Evolutionary conservation across 1,140 invertebrate species (phyloP).

Genomic region (Gonioctena quinquepunctata): DNA sequence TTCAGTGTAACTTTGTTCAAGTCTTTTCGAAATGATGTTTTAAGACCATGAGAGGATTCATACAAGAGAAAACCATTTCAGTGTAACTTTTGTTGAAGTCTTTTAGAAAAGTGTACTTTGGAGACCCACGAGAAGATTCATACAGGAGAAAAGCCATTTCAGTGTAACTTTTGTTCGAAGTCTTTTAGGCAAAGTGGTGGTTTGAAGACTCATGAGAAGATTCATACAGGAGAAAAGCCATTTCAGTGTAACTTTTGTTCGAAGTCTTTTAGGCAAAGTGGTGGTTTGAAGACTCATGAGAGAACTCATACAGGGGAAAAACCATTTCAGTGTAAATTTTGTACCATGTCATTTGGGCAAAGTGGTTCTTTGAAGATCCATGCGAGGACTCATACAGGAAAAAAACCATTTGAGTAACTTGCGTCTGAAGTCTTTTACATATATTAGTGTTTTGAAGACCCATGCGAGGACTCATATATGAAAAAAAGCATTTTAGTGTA

Average conservation of each 20-base stretch:
- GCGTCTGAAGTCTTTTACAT: not conserved
- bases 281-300: no score
- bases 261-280: no score
- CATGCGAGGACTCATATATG: slow-evolving; percentile 49
- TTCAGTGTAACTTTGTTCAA: slow-evolving; percentile 46
- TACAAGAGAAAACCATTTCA: no score
- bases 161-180: no score
- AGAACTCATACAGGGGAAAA: slow-evolving; percentile 69
- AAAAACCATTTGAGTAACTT: not conserved
- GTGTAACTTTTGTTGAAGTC: no score
- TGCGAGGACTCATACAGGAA: not conserved
- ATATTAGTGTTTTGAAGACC: slow-evolving; percentile 31
- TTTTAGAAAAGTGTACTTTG: no score
- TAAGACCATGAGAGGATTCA: slow-evolving; percentile 57
- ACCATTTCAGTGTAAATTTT: slow-evolving; percentile 69
- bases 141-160: no score
- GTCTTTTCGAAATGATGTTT: slow-evolving; percentile 47
- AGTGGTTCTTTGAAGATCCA: not conserved
- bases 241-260: no score
- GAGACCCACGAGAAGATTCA: no score
- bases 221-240: no score
- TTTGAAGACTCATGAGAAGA: no score
- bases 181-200: no score
- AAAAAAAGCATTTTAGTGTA: slow-evolving; percentile 39
- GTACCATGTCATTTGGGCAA: slow-evolving; percentile 61